These are phyloP conservation scores for Actinia equina DNA, from an alignment of 64 coral and sea anemone species.

Conservation along the genomic window DNA sequence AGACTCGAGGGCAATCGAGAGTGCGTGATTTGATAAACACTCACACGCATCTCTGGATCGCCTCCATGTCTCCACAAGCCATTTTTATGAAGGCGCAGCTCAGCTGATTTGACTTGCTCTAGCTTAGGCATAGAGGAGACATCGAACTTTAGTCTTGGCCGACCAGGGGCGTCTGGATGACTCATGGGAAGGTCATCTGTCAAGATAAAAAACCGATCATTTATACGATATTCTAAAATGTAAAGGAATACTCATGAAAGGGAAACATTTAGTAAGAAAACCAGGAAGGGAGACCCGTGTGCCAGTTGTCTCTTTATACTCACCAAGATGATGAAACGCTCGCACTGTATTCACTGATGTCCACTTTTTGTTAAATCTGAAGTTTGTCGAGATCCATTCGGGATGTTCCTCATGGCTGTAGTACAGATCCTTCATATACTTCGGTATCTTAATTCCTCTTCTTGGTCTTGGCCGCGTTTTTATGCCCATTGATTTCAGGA, in stretches of 20 bases:
- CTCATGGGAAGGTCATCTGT: neutral
- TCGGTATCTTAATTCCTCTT: constrained; percentile 53
- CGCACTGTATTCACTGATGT: constrained; percentile 85
- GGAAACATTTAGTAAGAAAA: neutral
- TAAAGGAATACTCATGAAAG: neutral
- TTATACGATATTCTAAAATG: neutral
- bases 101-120: constrained; percentile 56
- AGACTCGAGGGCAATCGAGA: constrained; percentile 33
- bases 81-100: constrained; percentile 62
- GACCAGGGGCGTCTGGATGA: constrained; percentile 8
- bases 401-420: constrained; percentile 70
- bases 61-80: neutral
- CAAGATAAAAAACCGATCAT: neutral
- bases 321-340: constrained; percentile 79
- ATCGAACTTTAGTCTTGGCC: constrained; percentile 21
- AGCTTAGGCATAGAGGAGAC: constrained; percentile 22
- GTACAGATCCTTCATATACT: constrained; percentile 81
- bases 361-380: constrained; percentile 70
- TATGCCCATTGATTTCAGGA: constrained; percentile 65
- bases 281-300: neutral
- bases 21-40: constrained; percentile 64
- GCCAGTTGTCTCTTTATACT: constrained; percentile 8
- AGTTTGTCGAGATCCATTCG: constrained; percentile 90
- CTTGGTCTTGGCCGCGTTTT: constrained; percentile 64
- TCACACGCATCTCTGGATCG: constrained; percentile 32